A percentile compares a stretch with the other conserved stretches of the same genome.
These are phyloP conservation scores for Acrobasis suavella DNA, from an alignment of 2,888 invertebrate genomes.

Conservation along the genomic window DNA sequence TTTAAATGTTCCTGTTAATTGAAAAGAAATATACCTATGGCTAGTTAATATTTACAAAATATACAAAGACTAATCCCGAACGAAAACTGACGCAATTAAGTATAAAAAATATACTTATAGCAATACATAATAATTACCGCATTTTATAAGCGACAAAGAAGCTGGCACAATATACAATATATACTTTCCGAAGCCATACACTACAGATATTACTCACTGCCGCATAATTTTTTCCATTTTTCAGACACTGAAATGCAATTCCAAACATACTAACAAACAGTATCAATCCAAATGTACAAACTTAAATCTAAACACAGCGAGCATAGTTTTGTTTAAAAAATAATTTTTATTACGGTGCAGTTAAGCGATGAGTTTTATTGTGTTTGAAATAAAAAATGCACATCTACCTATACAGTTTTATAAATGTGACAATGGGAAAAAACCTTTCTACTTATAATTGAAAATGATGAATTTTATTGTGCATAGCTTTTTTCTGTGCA, in stretches of 20 bases:
- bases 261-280: conserved; percentile 75
- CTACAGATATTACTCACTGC: conserved; percentile 77
- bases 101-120: conserved; percentile 19
- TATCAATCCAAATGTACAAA: conserved; percentile 49
- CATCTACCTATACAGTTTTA: too few species aligned
- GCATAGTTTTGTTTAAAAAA: conserved; percentile 1
- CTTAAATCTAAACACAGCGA: conserved; percentile 26
- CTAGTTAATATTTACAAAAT: neutral
- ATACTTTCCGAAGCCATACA: conserved; percentile 54
- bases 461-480: too few species aligned
- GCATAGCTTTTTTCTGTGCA: too few species aligned
- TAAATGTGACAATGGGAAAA: too few species aligned
- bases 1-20: too few species aligned
- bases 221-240: conserved; percentile 79
- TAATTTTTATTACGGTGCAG: neutral
- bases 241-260: conserved; percentile 80
- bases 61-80: neutral
- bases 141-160: conserved; percentile 36
- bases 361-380: neutral
- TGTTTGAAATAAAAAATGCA: neutral
- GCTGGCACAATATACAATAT: conserved; percentile 39
- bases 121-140: conserved; percentile 24
- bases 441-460: too few species aligned
- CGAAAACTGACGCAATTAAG: conserved; percentile 25
- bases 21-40: neutral